A percentile compares a stretch with the other conserved stretches of the same genome.
Conservation (phyloP, 2,797 vertebrate species). For the Trichosurus vulpecula region DNA sequence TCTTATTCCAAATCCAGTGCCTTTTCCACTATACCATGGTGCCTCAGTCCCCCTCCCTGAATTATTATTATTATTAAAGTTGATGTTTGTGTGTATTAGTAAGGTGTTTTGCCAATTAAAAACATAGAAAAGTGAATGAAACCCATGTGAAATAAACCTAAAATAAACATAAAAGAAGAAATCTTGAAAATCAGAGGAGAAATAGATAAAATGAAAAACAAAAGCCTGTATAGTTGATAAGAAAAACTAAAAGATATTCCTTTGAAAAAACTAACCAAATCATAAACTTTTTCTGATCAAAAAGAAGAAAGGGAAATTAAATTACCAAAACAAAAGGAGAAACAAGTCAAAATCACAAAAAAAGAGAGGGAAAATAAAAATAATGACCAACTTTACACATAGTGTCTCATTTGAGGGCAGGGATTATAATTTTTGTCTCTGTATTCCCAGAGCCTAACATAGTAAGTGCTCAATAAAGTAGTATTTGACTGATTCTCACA, state of each 20-base stretch:
- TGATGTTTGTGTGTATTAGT: neutral
- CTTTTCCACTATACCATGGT: neutral
- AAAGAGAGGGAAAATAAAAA: neutral
- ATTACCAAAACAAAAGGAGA: neutral
- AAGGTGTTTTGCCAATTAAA: neutral
- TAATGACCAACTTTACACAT: neutral
- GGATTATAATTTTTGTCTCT: neutral
- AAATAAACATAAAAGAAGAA: neutral
- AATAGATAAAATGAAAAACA: neutral
- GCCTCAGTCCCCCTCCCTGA: neutral
- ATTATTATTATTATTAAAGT: neutral
- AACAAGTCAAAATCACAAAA: neutral
- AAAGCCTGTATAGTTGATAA: neutral
- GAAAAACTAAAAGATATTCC: neutral
- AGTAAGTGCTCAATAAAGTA: neutral
- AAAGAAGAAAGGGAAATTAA: neutral
- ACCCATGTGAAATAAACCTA: neutral
- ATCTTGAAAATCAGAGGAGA: neutral
- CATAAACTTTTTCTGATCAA: neutral
- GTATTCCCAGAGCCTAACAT: neutral
- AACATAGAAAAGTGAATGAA: neutral
- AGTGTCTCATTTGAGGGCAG: neutral
- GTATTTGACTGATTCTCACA: neutral
- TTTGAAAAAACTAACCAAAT: neutral
- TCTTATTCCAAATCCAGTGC: neutral